Conservation (phyloP, 2,797 vertebrate genomes). For the Cuniculus paca region DNA sequence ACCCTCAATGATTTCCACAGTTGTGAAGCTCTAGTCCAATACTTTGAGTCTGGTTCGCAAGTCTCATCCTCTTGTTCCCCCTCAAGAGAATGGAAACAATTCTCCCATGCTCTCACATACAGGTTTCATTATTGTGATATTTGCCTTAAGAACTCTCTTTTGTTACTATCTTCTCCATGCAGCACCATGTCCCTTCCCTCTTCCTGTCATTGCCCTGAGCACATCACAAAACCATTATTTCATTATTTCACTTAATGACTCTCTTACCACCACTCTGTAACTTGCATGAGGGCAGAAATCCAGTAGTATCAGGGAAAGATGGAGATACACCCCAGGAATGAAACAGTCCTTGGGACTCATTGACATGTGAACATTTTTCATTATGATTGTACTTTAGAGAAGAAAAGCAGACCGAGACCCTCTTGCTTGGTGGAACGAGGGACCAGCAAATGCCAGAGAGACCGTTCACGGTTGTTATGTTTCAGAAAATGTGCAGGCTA, state of each 20-base stretch:
- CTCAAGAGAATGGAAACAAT: background rate
- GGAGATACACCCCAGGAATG: fast-evolving
- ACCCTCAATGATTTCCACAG: fast-evolving
- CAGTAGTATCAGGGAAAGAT: fast-evolving
- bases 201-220: no score
- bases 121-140: background rate
- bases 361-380: fast-evolving
- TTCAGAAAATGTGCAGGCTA: background rate
- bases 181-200: fast-evolving
- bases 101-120: no score
- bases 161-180: fast-evolving
- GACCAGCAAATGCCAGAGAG: background rate
- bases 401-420: background rate
- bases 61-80: background rate
- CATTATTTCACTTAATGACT: background rate
- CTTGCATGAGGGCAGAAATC: background rate
- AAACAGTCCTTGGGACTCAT: fast-evolving
- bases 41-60: no score
- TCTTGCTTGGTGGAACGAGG: background rate
- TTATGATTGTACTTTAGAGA: fast-evolving
- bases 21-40: background rate
- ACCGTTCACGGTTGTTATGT: fast-evolving
- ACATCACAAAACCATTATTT: background rate
- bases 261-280: no score
- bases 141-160: background rate